Evolutionary conservation across 2,888 invertebrate species (phyloP).

Genomic region (Sepioteuthis lessoniana): DNA sequence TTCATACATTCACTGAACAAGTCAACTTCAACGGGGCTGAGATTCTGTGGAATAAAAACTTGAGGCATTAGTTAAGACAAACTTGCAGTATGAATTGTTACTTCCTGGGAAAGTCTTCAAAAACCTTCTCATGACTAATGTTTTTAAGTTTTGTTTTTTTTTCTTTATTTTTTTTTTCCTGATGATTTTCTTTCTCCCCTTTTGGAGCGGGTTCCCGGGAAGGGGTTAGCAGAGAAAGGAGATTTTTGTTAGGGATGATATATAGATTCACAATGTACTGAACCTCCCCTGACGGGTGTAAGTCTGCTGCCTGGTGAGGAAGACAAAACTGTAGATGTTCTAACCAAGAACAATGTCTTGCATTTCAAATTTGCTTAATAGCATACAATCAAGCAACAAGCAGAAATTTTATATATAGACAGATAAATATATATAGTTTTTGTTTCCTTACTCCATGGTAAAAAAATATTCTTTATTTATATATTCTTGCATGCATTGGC

Average conservation of each 20-base stretch:
- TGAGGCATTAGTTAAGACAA: slow-evolving; percentile 49
- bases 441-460: slow-evolving; percentile 41
- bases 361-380: slow-evolving; percentile 14
- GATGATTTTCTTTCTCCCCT: slow-evolving; percentile 36
- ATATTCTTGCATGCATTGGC: slow-evolving; percentile 45
- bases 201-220: slow-evolving; percentile 46
- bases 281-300: slow-evolving; percentile 38
- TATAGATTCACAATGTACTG: slow-evolving; percentile 2
- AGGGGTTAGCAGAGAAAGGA: slow-evolving; percentile 40
- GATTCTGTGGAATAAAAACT: slow-evolving; percentile 49
- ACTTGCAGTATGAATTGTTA: slow-evolving; percentile 46
- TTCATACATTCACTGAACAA: slow-evolving; percentile 46
- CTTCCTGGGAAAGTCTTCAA: slow-evolving; percentile 40
- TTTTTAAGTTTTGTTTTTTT: neutral
- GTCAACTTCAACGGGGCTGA: slow-evolving; percentile 48
- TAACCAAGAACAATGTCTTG: neutral
- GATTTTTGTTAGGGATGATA: slow-evolving; percentile 35
- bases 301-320: slow-evolving; percentile 43
- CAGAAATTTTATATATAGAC: neutral
- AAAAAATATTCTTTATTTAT: slow-evolving; percentile 41
- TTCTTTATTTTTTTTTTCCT: neutral
- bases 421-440: neutral
- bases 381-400: slow-evolving; percentile 34
- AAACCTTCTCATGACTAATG: neutral
- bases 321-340: neutral